Conservation (phyloP, 2,113 vertebrate genomes). For the Dicrurus megarhynchus region DNA sequence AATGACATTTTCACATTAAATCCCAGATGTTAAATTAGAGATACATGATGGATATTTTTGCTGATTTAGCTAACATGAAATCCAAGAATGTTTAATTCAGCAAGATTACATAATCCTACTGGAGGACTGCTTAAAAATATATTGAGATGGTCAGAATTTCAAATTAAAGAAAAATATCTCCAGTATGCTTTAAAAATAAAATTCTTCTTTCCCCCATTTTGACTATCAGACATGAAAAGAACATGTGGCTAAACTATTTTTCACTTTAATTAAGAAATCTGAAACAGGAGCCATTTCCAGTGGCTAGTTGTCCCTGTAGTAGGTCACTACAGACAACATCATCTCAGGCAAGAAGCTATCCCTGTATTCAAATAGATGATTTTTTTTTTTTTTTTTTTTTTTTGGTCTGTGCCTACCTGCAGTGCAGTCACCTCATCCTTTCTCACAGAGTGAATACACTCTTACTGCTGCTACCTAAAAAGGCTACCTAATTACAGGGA, state of each 20-base stretch:
- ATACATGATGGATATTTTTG: neutral
- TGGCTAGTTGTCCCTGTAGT: neutral
- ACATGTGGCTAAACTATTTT: neutral
- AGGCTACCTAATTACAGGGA: neutral
- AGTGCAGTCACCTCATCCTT: neutral
- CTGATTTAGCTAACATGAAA: neutral
- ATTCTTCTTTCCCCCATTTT: neutral
- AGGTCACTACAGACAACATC: neutral
- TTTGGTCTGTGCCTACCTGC: neutral
- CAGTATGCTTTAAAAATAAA: neutral
- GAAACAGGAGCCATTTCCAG: neutral
- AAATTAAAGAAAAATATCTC: neutral
- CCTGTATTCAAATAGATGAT: neutral
- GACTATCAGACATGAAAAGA: neutral
- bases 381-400: neutral
- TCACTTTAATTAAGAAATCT: neutral
- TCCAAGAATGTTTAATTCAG: neutral
- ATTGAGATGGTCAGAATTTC: neutral
- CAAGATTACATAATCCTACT: neutral
- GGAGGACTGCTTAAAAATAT: neutral
- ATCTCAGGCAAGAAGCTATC: neutral
- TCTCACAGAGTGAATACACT: accelerated
- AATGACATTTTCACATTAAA: neutral
- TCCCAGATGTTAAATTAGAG: neutral
- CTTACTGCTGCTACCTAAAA: neutral